These are phyloP conservation scores for Falco cherrug DNA, from an alignment of 2,797 vertebrate genomes.

Conservation along the genomic window DNA sequence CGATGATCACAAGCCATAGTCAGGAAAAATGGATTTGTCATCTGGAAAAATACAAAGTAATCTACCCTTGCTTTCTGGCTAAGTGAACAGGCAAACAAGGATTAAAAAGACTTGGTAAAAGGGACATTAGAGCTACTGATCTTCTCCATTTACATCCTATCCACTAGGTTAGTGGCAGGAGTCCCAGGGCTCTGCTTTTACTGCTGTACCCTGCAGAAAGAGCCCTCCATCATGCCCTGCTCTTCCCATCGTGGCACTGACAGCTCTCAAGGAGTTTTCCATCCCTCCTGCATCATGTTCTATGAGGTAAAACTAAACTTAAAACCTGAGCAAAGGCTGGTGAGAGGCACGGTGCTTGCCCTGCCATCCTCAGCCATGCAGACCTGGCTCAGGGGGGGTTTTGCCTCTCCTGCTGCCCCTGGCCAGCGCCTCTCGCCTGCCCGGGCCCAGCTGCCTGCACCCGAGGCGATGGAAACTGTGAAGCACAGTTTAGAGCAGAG, in stretches of 20 bases:
- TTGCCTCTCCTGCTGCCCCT: background rate
- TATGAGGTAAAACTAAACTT: background rate
- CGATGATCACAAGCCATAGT: background rate
- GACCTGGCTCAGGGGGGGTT: background rate
- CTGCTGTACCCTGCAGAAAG: too few species aligned
- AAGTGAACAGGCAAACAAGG: background rate
- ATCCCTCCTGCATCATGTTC: too few species aligned
- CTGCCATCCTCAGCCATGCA: background rate
- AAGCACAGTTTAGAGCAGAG: background rate
- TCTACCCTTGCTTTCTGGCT: background rate
- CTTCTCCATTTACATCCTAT: background rate
- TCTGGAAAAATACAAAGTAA: background rate
- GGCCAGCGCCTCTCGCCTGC: background rate
- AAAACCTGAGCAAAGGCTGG: background rate
- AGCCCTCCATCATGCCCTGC: background rate
- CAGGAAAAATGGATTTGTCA: background rate
- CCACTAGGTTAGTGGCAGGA: fast-evolving
- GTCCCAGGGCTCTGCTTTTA: background rate
- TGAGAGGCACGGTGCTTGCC: background rate
- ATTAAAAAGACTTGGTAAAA: background rate
- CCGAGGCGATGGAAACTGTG: background rate
- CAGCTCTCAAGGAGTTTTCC: background rate
- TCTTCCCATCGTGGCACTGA: background rate
- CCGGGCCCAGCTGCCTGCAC: background rate
- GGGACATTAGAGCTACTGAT: background rate